Conservation (phyloP, 2,888 invertebrate genomes). For the Anoplius nigerrimus region DNA sequence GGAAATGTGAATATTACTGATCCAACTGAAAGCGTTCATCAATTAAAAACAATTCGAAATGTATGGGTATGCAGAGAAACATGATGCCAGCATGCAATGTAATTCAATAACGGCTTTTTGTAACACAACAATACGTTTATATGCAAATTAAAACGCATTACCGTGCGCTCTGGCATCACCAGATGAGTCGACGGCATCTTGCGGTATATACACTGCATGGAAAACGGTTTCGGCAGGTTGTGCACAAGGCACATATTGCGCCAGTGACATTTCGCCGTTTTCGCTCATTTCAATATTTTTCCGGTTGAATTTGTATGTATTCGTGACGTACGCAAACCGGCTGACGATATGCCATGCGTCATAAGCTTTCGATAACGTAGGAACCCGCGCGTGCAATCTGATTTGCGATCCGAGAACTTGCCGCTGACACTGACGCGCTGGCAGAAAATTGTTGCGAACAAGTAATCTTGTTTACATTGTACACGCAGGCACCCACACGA, state of each 20-base stretch:
- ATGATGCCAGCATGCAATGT: not conserved
- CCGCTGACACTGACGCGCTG: too few species aligned
- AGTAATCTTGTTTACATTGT: too few species aligned
- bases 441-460: too few species aligned
- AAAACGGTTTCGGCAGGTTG: constrained; percentile 38
- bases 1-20: not conserved
- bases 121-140: not conserved
- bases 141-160: constrained; percentile 23
- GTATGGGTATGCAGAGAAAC: not conserved
- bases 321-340: constrained; percentile 1
- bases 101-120: not conserved
- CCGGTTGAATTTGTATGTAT: not conserved
- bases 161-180: constrained; percentile 43
- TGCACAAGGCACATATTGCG: constrained; percentile 9
- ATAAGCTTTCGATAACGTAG: not conserved
- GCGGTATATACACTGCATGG: constrained; percentile 65
- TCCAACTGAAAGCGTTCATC: not conserved
- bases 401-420: too few species aligned
- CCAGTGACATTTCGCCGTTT: constrained; percentile 38
- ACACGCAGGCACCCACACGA: too few species aligned
- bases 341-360: constrained; percentile 3
- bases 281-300: constrained; percentile 43
- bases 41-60: not conserved
- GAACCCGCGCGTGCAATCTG: too few species aligned
- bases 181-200: constrained; percentile 34